Conservation (phyloP, 2,113 vertebrate genomes). For the Mormyrus lacerda region DNA sequence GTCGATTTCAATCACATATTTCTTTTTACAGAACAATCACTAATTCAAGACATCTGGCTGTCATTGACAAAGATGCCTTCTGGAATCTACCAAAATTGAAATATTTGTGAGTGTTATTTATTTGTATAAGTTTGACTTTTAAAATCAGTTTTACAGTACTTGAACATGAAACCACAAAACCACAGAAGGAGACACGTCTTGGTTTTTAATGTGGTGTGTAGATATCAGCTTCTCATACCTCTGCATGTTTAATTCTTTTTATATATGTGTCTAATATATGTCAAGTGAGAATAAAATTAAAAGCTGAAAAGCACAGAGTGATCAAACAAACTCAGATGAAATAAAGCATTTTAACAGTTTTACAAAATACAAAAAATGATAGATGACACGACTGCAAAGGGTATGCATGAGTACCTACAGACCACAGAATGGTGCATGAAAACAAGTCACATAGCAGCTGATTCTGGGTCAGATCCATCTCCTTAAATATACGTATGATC, state of each 20-base stretch:
- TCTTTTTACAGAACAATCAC: constrained; percentile 44
- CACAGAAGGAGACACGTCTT: background rate
- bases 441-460: no score
- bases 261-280: background rate
- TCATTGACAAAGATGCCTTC: constrained; percentile 55
- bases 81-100: constrained; percentile 46
- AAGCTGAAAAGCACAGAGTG: background rate
- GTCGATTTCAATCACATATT: background rate
- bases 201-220: background rate
- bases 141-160: background rate
- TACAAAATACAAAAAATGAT: background rate
- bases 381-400: background rate
- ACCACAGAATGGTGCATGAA: background rate
- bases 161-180: background rate
- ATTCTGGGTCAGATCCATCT: no score
- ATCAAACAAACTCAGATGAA: background rate
- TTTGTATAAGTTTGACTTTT: background rate
- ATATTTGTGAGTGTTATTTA: constrained; percentile 55
- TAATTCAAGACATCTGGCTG: constrained; percentile 53
- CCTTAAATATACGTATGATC: no score
- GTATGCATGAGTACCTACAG: background rate
- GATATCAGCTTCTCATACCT: background rate
- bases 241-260: background rate
- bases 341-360: background rate
- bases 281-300: background rate